Conservation (phyloP, 2,113 vertebrate genomes). For the Mionectes macconnelli region DNA sequence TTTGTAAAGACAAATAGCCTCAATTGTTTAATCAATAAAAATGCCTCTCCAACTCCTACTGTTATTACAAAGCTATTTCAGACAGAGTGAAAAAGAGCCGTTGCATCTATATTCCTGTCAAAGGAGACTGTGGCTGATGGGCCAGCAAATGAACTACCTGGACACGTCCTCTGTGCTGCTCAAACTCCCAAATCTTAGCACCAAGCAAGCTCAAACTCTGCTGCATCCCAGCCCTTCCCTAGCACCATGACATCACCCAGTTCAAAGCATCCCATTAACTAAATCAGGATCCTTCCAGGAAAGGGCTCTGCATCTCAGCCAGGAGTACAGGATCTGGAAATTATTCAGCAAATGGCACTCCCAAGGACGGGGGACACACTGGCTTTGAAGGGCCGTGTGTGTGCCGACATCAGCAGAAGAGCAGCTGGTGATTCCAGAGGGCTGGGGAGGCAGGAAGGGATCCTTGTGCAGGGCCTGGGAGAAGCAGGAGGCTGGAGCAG, state of each 20-base stretch:
- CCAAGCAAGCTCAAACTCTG: background rate
- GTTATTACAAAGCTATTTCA: slow-evolving; percentile 74
- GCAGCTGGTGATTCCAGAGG: background rate
- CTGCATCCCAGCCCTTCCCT: background rate
- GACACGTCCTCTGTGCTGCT: background rate
- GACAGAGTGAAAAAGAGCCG: slow-evolving; percentile 57
- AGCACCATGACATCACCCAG: rapidly evolving
- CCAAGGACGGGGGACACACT: background rate
- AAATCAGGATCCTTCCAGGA: background rate
- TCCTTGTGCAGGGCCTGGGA: background rate
- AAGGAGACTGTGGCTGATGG: slow-evolving; percentile 18
- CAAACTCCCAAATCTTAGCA: background rate
- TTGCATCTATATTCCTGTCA: slow-evolving; percentile 64
- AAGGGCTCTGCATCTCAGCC: background rate
- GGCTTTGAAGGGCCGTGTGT: rapidly evolving
- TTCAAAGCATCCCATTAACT: background rate
- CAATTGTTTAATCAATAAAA: slow-evolving; percentile 80
- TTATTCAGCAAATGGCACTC: background rate
- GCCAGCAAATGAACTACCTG: background rate
- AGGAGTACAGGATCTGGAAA: background rate
- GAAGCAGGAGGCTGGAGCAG: background rate
- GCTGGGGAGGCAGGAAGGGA: background rate
- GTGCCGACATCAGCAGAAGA: background rate
- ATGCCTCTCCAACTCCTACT: slow-evolving; percentile 72
- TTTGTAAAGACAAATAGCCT: slow-evolving; percentile 74